A percentile compares a stretch with the other conserved stretches of the same genome.
Conservation (phyloP, 2,888 invertebrate species). For the Patella caerulea region DNA sequence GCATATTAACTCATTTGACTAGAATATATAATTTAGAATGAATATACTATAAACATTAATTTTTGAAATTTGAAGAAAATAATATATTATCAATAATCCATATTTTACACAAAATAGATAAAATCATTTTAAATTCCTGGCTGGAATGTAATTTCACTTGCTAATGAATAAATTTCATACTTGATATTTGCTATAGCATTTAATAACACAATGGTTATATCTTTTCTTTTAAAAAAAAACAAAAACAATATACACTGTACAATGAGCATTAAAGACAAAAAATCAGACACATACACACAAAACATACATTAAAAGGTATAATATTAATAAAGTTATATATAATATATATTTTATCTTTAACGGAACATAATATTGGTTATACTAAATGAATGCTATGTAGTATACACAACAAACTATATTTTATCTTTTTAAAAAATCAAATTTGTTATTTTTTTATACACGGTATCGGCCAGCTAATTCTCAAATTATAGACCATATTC, state of each 20-base stretch:
- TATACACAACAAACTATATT: too few relatives aligned
- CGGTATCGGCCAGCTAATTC: too few relatives aligned
- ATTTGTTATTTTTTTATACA: too few relatives aligned
- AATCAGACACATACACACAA: too few relatives aligned
- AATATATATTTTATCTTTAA: neutral
- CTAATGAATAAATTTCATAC: too few relatives aligned
- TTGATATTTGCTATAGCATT: too few relatives aligned
- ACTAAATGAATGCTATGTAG: too few relatives aligned
- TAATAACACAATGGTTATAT: too few relatives aligned
- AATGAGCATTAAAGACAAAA: neutral
- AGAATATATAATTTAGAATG: neutral
- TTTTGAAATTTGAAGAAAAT: neutral
- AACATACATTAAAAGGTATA: too few relatives aligned
- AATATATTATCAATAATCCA: neutral
- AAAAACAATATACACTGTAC: conserved; percentile 2
- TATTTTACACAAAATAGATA: neutral
- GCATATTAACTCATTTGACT: neutral
- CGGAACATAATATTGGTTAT: neutral
- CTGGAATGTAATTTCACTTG: neutral
- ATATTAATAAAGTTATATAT: too few relatives aligned
- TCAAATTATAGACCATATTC: too few relatives aligned
- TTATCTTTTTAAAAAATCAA: too few relatives aligned
- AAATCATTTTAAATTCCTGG: conserved; percentile 5
- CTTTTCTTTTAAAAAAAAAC: neutral
- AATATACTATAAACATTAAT: conserved; percentile 5